Percentiles rank a stretch among this genome's conserved stretches.
Conservation (phyloP, 2,888 invertebrate genomes). For the Acleris literana region DNA sequence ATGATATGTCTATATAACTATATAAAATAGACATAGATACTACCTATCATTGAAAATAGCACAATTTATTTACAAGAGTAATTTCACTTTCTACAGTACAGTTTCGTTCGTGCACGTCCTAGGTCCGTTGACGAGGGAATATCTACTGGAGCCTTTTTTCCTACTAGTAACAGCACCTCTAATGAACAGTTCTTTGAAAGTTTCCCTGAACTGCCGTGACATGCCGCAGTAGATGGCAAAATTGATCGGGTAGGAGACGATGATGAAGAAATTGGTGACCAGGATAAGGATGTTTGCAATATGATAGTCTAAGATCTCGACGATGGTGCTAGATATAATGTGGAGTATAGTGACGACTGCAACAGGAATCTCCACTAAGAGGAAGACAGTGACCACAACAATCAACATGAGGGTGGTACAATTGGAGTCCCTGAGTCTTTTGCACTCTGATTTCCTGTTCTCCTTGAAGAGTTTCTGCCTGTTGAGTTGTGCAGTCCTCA, state of each 20-base stretch:
- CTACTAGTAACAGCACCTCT: slow-evolving; percentile 84
- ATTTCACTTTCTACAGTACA: slow-evolving; percentile 81
- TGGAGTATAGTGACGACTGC: slow-evolving; percentile 92
- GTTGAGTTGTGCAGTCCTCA: slow-evolving; percentile 92
- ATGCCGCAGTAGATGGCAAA: slow-evolving; percentile 98
- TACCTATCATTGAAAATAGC: slow-evolving; percentile 32
- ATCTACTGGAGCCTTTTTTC: slow-evolving; percentile 88
- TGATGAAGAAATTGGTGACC: slow-evolving; percentile 95
- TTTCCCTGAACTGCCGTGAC: slow-evolving; percentile 96
- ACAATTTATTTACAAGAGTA: slow-evolving; percentile 37
- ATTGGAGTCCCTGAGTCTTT: slow-evolving; percentile 90
- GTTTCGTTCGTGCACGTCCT: slow-evolving; percentile 93
- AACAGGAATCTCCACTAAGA: slow-evolving; percentile 92
- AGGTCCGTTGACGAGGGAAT: slow-evolving; percentile 92
- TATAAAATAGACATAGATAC: slow-evolving; percentile 46
- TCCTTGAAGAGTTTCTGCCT: slow-evolving; percentile 90
- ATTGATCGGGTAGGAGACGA: slow-evolving; percentile 95
- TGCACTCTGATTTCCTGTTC: slow-evolving; percentile 91
- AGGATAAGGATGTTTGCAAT: slow-evolving; percentile 90
- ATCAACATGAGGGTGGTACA: slow-evolving; percentile 95
- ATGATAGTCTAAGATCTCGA: slow-evolving; percentile 89
- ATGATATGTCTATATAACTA: slow-evolving; percentile 54
- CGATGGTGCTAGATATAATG: slow-evolving; percentile 89
- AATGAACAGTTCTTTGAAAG: slow-evolving; percentile 93
- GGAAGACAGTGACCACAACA: slow-evolving; percentile 92